Base-by-base conservation (phyloP, 1,140 invertebrate species). In the Kradibia gibbosae region DNA sequence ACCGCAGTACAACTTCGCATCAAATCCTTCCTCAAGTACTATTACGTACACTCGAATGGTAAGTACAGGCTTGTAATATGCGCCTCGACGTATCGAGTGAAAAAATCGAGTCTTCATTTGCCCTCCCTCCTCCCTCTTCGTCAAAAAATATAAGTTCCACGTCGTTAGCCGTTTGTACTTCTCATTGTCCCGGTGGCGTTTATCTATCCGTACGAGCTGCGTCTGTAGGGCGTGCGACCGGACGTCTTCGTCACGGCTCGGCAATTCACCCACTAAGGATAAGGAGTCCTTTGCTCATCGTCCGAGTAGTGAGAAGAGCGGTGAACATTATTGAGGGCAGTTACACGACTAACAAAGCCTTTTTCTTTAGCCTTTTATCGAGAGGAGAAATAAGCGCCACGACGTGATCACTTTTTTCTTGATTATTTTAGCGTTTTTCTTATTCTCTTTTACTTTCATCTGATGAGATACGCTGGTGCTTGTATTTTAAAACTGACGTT, bases 161-260 rank as follows among this genome's bases (percentile, higher is more conserved):
- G n/a, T n/a, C n/a, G n/a, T n/a, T 77, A 74, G 77, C 15, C 39
- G 42, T 60, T 60, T 80, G 50, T 65, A 17, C 62, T 74, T 67
- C 79, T 80, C 77, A 50, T 72, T 79, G 48, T 72, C 50, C 5
- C 50, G 28, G 48, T 48, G n/a, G 28, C 50, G 15, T 67, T 60
- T 67, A 75, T 67, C 34, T 70, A 36, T 57, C 20, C 57, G 55
- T 67, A 13, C 53, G 31, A 72, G 67, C 34, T 45, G 71, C 25
- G 42, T 74, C 36, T 67, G 81, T 83, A 84, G 86, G 85, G 87
- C 89, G 89, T 90, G 89, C 85, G 88, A 90, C 87, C 88, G 89
- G 88, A 89, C 85, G 87, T 86, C 88, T 85, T 87, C 85, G 89
- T 89, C 83, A 88, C 80, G 88, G 84, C 83, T 89, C 87, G 88